Evolutionary conservation across 2,888 invertebrate genomes (phyloP), one percentile per base, ranked within the genome.

Genomic region (Drosophila hamatofila): DNA sequence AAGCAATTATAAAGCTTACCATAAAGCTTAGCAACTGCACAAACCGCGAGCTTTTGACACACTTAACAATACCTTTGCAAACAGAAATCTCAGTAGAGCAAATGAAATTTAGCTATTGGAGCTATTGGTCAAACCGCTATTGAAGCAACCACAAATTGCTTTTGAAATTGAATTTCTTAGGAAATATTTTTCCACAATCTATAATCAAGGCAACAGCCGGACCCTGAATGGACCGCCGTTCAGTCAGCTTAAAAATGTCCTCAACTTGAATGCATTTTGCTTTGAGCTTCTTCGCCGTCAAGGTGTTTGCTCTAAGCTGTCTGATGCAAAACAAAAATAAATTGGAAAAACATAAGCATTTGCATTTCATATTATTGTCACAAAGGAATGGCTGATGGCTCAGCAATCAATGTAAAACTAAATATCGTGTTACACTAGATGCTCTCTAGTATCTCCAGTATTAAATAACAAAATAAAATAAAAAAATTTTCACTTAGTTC

Each of bases 21-120:
- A 1, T 35, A 57, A 67, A 80, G 68, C 57, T 68, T 56, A 80
- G 57, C 72, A 14, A 8, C 2, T 41, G 2, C 72, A 67, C 37
- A 35, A 72, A 80, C 72, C 76, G 2, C n/a, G 11, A 51, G 63
- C 64, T 65, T 65, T 63, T 9, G 21, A 4, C 21, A 25, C 14
- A 37, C 33, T 12, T 11, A 8, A 1, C 25, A 3, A 33, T 0
- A 16, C 23, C 11, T 61, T 21, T 30, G 5, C 1, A 3, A 23
- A 14, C 4, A 27, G 7, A 18, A n/a, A 44, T 16, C 12, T 3
- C 7, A 14, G 2, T 25, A 8, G 8, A 30, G 1, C 9, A 27
- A 49, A 52, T 21, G 1, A 4, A 37, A 25, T 23, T 37, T 14
- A 21, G 11, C 5, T 7, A 23, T 42, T 14, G 48, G 48, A 2